These are phyloP conservation scores for Cantharis rufa DNA, from an alignment of 2,888 invertebrate species.

Conservation along the genomic window DNA sequence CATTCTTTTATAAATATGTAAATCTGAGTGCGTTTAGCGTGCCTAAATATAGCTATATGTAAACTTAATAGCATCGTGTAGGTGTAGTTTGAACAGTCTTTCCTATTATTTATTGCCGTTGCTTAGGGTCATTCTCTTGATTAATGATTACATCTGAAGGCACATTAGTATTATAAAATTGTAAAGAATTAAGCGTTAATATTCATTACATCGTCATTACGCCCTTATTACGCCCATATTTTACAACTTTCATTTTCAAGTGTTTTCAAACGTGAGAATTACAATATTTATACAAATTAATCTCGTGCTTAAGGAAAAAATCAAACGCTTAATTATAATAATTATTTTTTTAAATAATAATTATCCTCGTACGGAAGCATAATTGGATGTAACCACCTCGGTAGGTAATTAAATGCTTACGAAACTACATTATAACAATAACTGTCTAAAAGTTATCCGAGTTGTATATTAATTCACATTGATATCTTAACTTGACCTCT, in stretches of 20 bases:
- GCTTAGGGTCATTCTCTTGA: conserved; percentile 28
- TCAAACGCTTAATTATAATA: neutral
- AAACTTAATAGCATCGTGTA: conserved; percentile 29
- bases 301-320: neutral
- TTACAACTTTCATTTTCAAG: conserved; percentile 3
- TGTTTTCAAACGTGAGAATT: neutral
- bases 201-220: conserved; percentile 18
- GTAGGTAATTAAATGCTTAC: neutral
- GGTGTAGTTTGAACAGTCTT: conserved; percentile 29
- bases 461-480: conserved; percentile 41
- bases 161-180: conserved; percentile 28
- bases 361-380: neutral
- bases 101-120: conserved; percentile 25
- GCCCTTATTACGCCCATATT: conserved; percentile 1
- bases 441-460: conserved; percentile 5
- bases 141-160: conserved; percentile 29
- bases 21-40: conserved; percentile 31
- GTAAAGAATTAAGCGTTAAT: conserved; percentile 19
- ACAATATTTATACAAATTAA: neutral
- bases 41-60: conserved; percentile 31
- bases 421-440: neutral
- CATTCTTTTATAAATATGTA: conserved; percentile 33
- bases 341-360: neutral
- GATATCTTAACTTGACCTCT: conserved; percentile 39
- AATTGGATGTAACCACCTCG: neutral